Base-by-base conservation (phyloP, 2,888 invertebrate species). In the Drosophila subquinaria region DNA sequence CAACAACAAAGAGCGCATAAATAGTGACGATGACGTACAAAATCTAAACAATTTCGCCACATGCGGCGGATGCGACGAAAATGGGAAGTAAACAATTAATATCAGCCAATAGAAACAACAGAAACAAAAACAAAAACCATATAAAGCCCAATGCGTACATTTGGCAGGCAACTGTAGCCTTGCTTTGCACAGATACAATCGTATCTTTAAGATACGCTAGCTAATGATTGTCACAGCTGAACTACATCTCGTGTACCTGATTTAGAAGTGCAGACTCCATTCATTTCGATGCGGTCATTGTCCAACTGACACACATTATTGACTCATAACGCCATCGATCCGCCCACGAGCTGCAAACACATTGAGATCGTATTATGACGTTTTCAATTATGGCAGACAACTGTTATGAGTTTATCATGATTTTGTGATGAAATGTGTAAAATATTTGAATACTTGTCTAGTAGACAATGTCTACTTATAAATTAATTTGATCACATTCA, bases 1-100 rank as follows among this genome's bases (percentile, higher is more conserved):
- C 55, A 62, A 61, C 61, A 62, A 53, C 53, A 62, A 55, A n/a
- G 47, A 45, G 15, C 42, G 45, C 42, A 61, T 59, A 60, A 71
- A 33, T 55, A 62, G 51, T 55, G 51, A 40, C 43, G 11, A 51
- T 40, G 35, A 48, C 60, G 35, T 50, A 45, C 60, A 47, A 76
- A 68, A 81, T 59, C 69, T 69, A 81, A 74, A 79, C 82, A 76
- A 66, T 70, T 76, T 59, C 51, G 73, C 70, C 65, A 76, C 56
- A 71, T 78, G 79, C 47, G 51, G 64, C 76, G 70, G 64, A 78
- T 78, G 62, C 57, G 53, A 57, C 65, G 53, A 50, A 47, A 72
- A 75, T 45, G 76, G 73, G 73, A 82, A 82, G 76, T 76, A 70
- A 66, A 67, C 81, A 81, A 81, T 81, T 81, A 82, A 79, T 73